Conservation (phyloP, 2,888 invertebrate species). For the Corbicula japonica region DNA sequence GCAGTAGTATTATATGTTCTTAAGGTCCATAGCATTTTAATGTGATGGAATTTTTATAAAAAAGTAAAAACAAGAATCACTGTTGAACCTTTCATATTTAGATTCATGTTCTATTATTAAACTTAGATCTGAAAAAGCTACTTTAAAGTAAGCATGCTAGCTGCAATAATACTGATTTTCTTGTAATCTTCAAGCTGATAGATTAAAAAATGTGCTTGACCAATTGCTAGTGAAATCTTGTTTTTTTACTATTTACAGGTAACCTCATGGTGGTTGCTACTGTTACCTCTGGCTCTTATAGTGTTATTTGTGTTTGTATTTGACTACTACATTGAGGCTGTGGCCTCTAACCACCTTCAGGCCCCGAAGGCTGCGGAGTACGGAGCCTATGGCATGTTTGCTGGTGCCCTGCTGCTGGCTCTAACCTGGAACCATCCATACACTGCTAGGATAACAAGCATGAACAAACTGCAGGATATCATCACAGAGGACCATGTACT, state of each 20-base stretch:
- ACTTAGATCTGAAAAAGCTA: too few species aligned
- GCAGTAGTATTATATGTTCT: too few species aligned
- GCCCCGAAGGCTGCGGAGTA: constrained; percentile 83
- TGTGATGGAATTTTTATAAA: too few species aligned
- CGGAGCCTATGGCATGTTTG: constrained; percentile 86
- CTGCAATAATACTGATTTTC: too few species aligned
- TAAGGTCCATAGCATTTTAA: too few species aligned
- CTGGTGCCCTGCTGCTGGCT: constrained; percentile 84
- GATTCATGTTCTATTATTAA: too few species aligned
- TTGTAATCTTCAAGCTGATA: too few species aligned
- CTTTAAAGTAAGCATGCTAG: too few species aligned
- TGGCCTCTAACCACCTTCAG: constrained; percentile 85
- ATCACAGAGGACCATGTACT: constrained; percentile 86
- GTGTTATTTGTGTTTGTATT: constrained; percentile 86
- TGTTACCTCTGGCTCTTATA: constrained; percentile 85
- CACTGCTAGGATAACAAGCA: constrained; percentile 79
- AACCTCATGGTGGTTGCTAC: constrained; percentile 81
- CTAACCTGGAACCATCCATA: constrained; percentile 86
- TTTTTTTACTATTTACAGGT: constrained; percentile 61
- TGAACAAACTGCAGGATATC: constrained; percentile 79
- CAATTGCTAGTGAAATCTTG: too few species aligned
- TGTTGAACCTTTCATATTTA: too few species aligned
- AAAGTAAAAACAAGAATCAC: too few species aligned
- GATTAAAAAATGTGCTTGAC: too few species aligned
- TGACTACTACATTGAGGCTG: constrained; percentile 88